Conservation (phyloP, 1,140 invertebrate species). For the Calliphora vicina region DNA sequence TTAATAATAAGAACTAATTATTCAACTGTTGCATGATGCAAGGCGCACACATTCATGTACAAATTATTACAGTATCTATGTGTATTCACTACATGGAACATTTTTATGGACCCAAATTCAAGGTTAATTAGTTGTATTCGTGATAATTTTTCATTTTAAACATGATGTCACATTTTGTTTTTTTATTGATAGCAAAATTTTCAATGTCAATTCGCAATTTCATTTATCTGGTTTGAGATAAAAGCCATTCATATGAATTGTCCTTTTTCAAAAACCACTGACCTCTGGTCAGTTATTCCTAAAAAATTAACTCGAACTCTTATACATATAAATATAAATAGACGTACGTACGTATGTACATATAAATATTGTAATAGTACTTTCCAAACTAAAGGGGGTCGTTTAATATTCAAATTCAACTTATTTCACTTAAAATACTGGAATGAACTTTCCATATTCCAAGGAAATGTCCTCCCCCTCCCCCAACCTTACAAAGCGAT, state of each 20-base stretch:
- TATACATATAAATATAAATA: too few species aligned
- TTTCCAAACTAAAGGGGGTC: too few species aligned
- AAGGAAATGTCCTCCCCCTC: slow-evolving; percentile 25
- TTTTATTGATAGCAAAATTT: neutral
- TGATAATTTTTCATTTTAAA: neutral
- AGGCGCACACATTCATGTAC: neutral
- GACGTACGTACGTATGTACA: too few species aligned
- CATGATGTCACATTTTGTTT: neutral
- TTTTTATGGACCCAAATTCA: neutral
- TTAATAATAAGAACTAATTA: neutral
- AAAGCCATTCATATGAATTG: neutral
- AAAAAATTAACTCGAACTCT: neutral
- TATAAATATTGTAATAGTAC: too few species aligned
- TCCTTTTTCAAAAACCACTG: neutral
- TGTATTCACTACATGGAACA: neutral
- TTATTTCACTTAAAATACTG: neutral
- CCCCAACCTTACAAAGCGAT: neutral
- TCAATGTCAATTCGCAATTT: neutral
- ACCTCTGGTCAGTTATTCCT: neutral
- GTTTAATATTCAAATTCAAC: slow-evolving; percentile 14
- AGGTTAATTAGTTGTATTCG: neutral
- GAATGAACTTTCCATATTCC: slow-evolving; percentile 35
- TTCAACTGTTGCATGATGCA: neutral
- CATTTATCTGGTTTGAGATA: neutral
- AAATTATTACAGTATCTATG: too few species aligned